These are phyloP conservation scores for Galaxea fascicularis DNA, from an alignment of 92 coral and sea anemone genomes.

Conservation along the genomic window DNA sequence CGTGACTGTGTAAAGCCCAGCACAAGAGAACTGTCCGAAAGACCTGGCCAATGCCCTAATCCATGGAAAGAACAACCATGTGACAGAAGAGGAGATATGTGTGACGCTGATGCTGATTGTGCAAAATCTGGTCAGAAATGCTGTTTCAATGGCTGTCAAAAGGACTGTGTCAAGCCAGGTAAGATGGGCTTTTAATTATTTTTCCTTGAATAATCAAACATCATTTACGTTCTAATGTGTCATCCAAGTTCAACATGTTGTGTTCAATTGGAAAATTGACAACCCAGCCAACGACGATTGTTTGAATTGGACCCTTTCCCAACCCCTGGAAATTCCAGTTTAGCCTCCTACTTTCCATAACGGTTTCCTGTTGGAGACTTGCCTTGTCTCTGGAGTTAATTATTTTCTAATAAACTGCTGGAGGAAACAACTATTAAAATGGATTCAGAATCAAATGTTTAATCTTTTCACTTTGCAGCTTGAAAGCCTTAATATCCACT, in stretches of 20 bases:
- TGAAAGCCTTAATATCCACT: neutral
- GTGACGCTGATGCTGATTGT: slow-evolving; percentile 68
- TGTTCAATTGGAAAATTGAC: too few species aligned
- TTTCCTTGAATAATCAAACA: too few species aligned
- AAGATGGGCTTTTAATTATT: neutral
- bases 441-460: neutral
- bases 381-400: too few species aligned
- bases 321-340: too few species aligned
- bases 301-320: too few species aligned
- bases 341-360: too few species aligned
- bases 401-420: too few species aligned
- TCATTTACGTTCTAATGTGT: too few species aligned
- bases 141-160: slow-evolving; percentile 86
- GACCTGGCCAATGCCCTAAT: slow-evolving; percentile 63
- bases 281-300: too few species aligned
- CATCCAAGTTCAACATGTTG: too few species aligned
- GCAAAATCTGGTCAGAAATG: slow-evolving; percentile 52
- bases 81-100: slow-evolving; percentile 70
- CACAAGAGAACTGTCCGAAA: neutral
- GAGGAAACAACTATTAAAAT: too few species aligned
- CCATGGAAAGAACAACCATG: slow-evolving; percentile 71
- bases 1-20: slow-evolving; percentile 67
- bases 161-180: slow-evolving; percentile 66
- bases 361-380: too few species aligned
- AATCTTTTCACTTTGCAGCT: neutral